Conservation (phyloP, 2,113 vertebrate species). For the Emberiza fucata region DNA sequence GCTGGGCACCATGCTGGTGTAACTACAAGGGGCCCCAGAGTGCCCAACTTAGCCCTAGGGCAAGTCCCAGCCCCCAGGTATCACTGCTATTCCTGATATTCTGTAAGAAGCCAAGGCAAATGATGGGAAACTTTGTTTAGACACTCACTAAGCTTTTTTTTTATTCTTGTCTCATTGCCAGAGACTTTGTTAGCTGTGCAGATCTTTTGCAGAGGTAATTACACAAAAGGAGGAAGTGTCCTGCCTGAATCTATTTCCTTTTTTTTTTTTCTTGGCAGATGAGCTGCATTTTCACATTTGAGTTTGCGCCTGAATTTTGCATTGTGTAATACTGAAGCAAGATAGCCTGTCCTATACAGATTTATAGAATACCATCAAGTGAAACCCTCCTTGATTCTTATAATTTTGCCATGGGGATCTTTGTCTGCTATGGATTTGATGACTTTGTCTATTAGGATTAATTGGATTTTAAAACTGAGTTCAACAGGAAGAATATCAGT, state of each 20-base stretch:
- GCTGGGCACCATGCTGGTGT: neutral
- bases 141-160: neutral
- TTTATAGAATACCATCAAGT: neutral
- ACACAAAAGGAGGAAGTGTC: neutral
- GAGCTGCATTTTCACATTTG: neutral
- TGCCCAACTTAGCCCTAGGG: neutral
- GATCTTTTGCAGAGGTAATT: neutral
- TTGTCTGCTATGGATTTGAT: neutral
- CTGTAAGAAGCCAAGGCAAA: neutral
- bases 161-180: neutral
- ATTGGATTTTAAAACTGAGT: neutral
- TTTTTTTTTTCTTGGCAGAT: neutral
- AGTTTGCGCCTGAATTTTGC: neutral
- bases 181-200: neutral
- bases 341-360: neutral
- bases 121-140: neutral
- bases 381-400: neutral
- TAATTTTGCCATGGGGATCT: neutral
- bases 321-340: neutral
- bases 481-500: neutral
- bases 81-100: neutral
- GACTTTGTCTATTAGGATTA: neutral
- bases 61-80: neutral
- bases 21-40: neutral
- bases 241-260: neutral